phyloP scores from a whole-genome alignment of 1,140 invertebrate species.

The Ceratosolen fusciceps region DNA sequence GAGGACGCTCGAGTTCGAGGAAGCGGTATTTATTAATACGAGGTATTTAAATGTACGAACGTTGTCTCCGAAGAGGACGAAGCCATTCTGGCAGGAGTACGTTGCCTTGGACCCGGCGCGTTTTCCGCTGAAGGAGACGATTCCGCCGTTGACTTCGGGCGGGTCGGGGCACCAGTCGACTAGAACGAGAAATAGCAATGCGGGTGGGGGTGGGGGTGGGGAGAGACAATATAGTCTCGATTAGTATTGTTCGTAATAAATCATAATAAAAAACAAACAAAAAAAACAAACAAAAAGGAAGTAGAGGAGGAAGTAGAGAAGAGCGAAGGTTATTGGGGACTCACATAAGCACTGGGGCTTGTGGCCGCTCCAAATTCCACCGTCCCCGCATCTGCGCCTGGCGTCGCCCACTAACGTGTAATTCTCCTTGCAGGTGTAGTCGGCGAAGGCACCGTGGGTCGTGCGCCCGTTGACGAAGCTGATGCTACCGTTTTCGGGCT shows the following conservation, averaged over 20 bases:
- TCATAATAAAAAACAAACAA: too few species aligned
- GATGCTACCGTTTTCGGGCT: slow-evolving; percentile 83
- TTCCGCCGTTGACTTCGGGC: slow-evolving; percentile 81
- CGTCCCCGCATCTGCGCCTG: slow-evolving; percentile 82
- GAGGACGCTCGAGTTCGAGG: too few species aligned
- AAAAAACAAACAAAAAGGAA: too few species aligned
- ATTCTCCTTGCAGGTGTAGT: slow-evolving; percentile 86
- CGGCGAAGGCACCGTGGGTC: slow-evolving; percentile 83
- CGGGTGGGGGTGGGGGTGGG: background rate
- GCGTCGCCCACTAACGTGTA: slow-evolving; percentile 85
- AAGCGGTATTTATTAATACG: too few species aligned
- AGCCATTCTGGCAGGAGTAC: slow-evolving; percentile 87
- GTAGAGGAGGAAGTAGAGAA: too few species aligned
- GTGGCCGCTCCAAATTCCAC: slow-evolving; percentile 85
- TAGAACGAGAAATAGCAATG: slow-evolving; percentile 58
- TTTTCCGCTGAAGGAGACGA: slow-evolving; percentile 78
- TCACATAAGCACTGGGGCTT: slow-evolving; percentile 84
- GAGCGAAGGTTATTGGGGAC: slow-evolving; percentile 42
- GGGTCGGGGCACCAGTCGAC: slow-evolving; percentile 89
- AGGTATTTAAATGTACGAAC: slow-evolving; percentile 76
- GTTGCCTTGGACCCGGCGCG: slow-evolving; percentile 83
- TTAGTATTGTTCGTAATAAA: too few species aligned
- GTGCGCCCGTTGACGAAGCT: slow-evolving; percentile 78
- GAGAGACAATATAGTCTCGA: too few species aligned
- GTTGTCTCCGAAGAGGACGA: slow-evolving; percentile 85